Evolutionary conservation across 2,888 invertebrate species (phyloP), one percentile per base, ranked within the genome.

Genomic region (Latrodectus hesperus): DNA sequence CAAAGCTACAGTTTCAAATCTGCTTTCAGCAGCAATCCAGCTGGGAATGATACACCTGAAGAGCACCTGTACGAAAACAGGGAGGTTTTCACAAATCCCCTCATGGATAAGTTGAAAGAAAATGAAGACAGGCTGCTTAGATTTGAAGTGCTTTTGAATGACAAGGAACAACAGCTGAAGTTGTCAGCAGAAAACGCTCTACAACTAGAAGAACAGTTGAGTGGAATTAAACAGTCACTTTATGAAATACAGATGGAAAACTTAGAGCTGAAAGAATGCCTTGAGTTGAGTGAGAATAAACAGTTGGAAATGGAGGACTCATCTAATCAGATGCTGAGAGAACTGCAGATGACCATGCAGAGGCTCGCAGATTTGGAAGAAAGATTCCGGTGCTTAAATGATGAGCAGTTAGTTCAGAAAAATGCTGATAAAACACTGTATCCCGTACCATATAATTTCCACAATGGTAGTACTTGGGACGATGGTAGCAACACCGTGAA

Each of bases 241-340:
- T 88, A 88, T 17, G 88, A 88, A 22, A 88, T 88, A 51, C 88
- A 88, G 52, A 83, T 88, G 76, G 88, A 88, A 52, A 88, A 88
- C 53, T 11, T 88, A 49, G 88, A 88, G 26, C 76, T 88, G 22
- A 88, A 88, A 52, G 88, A 88, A 67, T 88, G 88, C 22, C 51
- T 88, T 17, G 88, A 88, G 67, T 51, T 84, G 16, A 82, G 81
- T 55, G 88, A 88, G 55, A 83, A 88, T 74, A 88, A 88, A 52
- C 88, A 88, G 55, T 71, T 84, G 9, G 84, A 84, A 53, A 84
- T 84, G 83, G 88, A 88, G 55, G 88, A 79, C 60, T 88, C 88
- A 0, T 88, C 88, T 0, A 78, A 78, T 49, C 82, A 88, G 22
- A 88, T 88, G 82, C 68, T 88, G 51, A 72, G 88, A 70, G 88